Conservation (phyloP, 2,797 vertebrate genomes). For the Dromococcyx pavoninus region DNA sequence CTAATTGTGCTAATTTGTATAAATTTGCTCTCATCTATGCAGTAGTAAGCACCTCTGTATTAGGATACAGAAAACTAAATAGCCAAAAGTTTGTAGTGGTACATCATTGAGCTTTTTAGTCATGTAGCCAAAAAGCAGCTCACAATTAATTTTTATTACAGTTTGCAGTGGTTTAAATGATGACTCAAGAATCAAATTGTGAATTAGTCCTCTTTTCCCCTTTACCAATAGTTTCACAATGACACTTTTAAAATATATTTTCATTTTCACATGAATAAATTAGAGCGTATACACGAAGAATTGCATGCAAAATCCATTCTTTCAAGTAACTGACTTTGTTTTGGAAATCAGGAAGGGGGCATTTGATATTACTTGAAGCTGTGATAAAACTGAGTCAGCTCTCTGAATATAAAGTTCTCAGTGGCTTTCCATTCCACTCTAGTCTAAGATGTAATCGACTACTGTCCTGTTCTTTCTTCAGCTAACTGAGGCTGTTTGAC, state of each 20-base stretch:
- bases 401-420: not conserved
- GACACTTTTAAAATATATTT: not conserved
- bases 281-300: not conserved
- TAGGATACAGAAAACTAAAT: not conserved
- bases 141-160: not conserved
- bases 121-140: not conserved
- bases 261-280: not conserved
- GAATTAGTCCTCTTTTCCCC: not conserved
- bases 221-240: not conserved
- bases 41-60: not conserved
- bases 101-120: not conserved
- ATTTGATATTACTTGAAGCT: not conserved
- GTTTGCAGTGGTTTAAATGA: not conserved
- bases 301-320: not conserved
- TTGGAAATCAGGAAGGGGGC: not conserved
- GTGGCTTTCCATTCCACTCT: not conserved
- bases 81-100: not conserved
- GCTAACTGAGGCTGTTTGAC: not conserved
- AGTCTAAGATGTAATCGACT: not conserved
- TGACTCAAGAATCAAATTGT: not conserved
- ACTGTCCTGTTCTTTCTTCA: not conserved
- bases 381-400: not conserved
- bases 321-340: not conserved
- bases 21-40: not conserved
- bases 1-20: not conserved